phyloP scores from a whole-genome alignment of 2,888 invertebrate species.

The Clusia tigrina region DNA sequence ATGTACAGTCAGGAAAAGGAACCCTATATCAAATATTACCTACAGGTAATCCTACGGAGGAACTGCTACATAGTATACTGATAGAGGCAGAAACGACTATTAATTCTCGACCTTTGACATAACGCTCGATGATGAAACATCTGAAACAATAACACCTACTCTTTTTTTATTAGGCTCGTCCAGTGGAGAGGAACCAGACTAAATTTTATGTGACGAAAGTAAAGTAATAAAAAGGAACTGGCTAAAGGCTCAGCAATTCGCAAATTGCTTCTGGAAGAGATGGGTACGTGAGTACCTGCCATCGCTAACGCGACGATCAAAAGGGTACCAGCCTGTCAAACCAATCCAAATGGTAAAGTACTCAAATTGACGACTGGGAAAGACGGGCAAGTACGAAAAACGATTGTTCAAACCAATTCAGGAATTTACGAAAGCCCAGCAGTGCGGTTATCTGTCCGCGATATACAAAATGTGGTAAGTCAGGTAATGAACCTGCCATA shows the following conservation, averaged over 20 bases:
- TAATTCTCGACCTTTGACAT: not conserved
- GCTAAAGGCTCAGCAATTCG: not conserved
- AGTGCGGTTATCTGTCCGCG: too few relatives aligned
- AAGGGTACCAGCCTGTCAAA: too few relatives aligned
- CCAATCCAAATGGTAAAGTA: too few relatives aligned
- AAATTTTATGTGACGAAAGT: not conserved
- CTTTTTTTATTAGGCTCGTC: not conserved
- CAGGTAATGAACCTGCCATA: too few relatives aligned
- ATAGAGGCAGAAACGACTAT: not conserved
- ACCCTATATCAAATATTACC: not conserved
- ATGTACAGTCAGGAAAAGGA: too few relatives aligned
- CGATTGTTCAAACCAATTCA: too few relatives aligned
- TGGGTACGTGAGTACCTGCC: too few relatives aligned
- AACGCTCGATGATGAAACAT: not conserved
- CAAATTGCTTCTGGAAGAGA: not conserved
- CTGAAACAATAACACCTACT: not conserved
- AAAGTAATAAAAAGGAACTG: not conserved
- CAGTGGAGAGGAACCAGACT: not conserved
- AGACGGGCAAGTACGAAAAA: too few relatives aligned
- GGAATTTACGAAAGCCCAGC: too few relatives aligned
- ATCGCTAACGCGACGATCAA: too few relatives aligned
- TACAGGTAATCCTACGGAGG: not conserved
- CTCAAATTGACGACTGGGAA: too few relatives aligned
- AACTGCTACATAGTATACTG: not conserved
- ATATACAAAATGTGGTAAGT: too few relatives aligned